Base-by-base conservation (phyloP, 2,888 invertebrate genomes). In the Argynnis bischoffii region DNA sequence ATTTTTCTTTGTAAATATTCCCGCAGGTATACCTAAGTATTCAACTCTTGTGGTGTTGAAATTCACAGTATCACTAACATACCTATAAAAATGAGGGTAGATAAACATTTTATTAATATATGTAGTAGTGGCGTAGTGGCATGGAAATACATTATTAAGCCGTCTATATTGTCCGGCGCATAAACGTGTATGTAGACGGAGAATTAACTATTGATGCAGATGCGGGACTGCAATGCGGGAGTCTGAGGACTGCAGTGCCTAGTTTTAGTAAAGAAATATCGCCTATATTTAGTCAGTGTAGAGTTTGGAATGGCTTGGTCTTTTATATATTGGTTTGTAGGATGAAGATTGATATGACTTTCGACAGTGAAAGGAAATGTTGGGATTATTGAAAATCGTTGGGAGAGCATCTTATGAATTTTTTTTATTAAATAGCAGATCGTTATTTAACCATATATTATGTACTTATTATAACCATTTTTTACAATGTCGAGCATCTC, bases 181-280 rank as follows among this genome's bases (percentile, higher is more conserved):
- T 15, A 41, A 51, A 18, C 50, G 14, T 51, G 35, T 41, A 53
- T 35, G 51, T 53, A 53, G 61, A n/a, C 51, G 55, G 46, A 11
- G 59, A 35, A 66, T 66, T 66, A 69, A 69, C 55, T 64, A 67
- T 67, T 64, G 67, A 47, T 60, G 51, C 47, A 63, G 56, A 54
- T 67, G 48, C 63, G 65, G 54, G 66, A 64, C 72, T 71, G 74
- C 74, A 74, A 67, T 72, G 74, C 74, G 70, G 74, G 67, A 70
- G 63, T 71, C 68, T 55, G 67, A 66, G 69, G 59, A 60, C 66
- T 69, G 71, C 71, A 64, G 21, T 61, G 31, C 16, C 16, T 41
- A 46, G 15, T 41, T 61, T 48, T 16, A 54, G 8, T 31, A 41
- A 46, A 55, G 48, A 18, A 63, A 64, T 61, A 67, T 65, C 41